Conservation (phyloP, 2,888 invertebrate genomes). For the Panopea generosa region DNA sequence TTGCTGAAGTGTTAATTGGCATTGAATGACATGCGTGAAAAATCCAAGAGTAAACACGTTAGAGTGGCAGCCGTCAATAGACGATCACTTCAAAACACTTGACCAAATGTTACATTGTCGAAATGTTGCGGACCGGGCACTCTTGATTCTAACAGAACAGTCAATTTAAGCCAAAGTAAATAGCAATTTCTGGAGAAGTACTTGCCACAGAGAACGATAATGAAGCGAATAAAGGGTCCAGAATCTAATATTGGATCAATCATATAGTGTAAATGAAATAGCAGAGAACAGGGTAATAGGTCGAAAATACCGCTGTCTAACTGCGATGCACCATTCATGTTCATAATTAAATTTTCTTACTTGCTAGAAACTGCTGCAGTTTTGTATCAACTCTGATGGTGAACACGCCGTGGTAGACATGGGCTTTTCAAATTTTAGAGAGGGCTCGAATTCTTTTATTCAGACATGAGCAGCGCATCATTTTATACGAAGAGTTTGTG, state of each 20-base stretch:
- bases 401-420: no score
- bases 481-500: no score
- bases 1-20: no score
- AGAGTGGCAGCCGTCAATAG: not conserved
- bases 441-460: no score
- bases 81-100: constrained; percentile 10
- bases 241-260: not conserved
- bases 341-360: not conserved
- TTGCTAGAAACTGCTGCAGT: not conserved
- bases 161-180: constrained; percentile 56
- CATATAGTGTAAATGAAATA: constrained; percentile 7
- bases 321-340: not conserved
- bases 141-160: constrained; percentile 21
- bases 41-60: not conserved
- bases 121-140: not conserved
- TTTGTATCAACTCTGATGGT: no score
- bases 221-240: constrained; percentile 29
- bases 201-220: constrained; percentile 30
- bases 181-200: constrained; percentile 53
- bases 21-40: no score
- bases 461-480: no score
- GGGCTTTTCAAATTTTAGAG: no score
- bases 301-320: constrained; percentile 2
- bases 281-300: constrained; percentile 16
- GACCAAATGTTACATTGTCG: constrained; percentile 37